Evolutionary conservation across 2,888 invertebrate genomes (phyloP), one percentile per base, ranked within the genome.

Genomic region (Drosophila bunnanda): DNA sequence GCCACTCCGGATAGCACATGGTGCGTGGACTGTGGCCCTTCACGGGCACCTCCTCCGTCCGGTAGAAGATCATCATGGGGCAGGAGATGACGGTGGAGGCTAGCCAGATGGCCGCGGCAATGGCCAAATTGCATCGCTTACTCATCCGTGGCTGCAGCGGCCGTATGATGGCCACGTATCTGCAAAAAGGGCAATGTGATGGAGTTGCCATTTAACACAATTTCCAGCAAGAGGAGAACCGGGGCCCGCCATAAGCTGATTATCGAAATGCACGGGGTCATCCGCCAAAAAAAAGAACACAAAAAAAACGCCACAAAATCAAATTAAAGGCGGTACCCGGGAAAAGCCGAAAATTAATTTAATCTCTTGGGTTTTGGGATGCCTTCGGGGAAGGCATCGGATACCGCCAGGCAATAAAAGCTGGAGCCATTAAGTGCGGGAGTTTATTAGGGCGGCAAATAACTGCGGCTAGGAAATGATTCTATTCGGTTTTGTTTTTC

Each of bases 111-210:
- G 95, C 94, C 7, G 95, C 94, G 0, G 97, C 97, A 76, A 98
- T 95, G 82, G 95, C 95, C 59, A 98, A 93, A 0, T 98, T 98
- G 15, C 96, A 95, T 30, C 96, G 94, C 89, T 96, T 95, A 30
- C 98, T 97, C 94, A 98, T 96, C 60, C 98, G 94, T 2, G 98
- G 98, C 74, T 95, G 94, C 70, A 98, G 93, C 0, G 98, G 98
- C 89, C 97, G 97, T 94, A 98, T 97, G 86, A 98, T 98, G 58
- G 98, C 98, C 93, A 97, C 96, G 92, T 98, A 98, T 91, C 98
- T 98, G 94, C 3, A 17, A 6, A 8, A 58, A 59, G 28, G 30
- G 17, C 25, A 22, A 44, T 28, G 36, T 20, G 36, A 5, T 53
- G 17, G 44, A 57, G 58, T 43, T 52, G 30, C 36, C 43, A 59